Base-by-base conservation (phyloP, 2,113 vertebrate genomes). In the Sorex fumeus region DNA sequence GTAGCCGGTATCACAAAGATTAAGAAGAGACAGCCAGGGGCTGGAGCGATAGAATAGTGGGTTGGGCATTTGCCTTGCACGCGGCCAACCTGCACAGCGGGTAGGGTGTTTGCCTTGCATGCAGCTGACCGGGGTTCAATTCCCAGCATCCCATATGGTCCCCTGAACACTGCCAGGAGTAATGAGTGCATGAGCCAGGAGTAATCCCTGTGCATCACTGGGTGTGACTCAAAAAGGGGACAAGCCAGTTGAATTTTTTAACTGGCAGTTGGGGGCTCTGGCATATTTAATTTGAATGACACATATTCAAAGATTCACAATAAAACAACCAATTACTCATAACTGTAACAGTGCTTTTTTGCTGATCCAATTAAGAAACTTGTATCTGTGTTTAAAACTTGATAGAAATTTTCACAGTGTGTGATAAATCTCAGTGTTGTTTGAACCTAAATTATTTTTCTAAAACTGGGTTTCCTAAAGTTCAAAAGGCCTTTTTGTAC, bases 201-300 rank as follows among this genome's bases (percentile, higher is more conserved):
- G n/a, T n/a, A n/a, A n/a, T n/a, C n/a, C n/a, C n/a, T n/a, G n/a
- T n/a, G n/a, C n/a, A n/a, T n/a, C n/a, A n/a, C n/a, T n/a, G n/a
- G n/a, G n/a, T n/a, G n/a, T n/a, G n/a, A n/a, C n/a, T n/a, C n/a
- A n/a, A n/a, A n/a, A n/a, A n/a, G n/a, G n/a, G n/a, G n/a, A n/a
- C n/a, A n/a, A n/a, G n/a, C n/a, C n/a, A n/a, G n/a, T n/a, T n/a
- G 67, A 10, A 86, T 94, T 95, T 96, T 69, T 30, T 94, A 87
- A 77, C 19, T 91, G 62, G 2, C 25, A 80, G 28, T 34, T 78
- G 6, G 12, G 64, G 84, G 28, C 23, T 43, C 1, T 78, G 30
- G 19, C 84, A 21, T 87, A 28, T 67, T 93, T 86, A 76, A 69
- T 78, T 93, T 94, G 36, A 91, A 40, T 84, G 27, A 91, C 78